Base-by-base conservation (phyloP, 2,797 vertebrate genomes). In the Uromys caudimaculatus region DNA sequence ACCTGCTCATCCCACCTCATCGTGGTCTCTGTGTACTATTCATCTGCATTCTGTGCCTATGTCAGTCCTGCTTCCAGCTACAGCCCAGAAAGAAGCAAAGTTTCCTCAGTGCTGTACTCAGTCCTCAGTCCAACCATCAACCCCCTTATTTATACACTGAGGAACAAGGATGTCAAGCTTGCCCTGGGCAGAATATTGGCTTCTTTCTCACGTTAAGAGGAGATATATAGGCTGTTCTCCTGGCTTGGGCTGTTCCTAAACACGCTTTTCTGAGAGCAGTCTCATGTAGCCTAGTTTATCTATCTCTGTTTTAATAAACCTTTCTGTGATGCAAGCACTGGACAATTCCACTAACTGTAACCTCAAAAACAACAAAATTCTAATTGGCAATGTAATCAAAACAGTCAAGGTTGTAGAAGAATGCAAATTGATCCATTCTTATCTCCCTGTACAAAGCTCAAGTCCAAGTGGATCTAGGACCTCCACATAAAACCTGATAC, bases 1-100 rank as follows among this genome's bases (percentile, higher is more conserved):
- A 82, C 90, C 27, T 91, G 38, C 29, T 91, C 89, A 2, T 71
- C 64, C 19, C 90, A 91, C 67, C 64, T 83, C 78, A 35, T 58
- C 0, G 64, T 83, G 67, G 64, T 83, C 13, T 83, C 29, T 60
- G 60, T 90, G 52, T 83, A 73, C 78, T 73, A 81, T 21, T 73
- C 54, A 0, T 81, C 90, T 21, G 54, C 60, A 29, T 95, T 32
- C 54, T 52, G 3, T 93, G 96, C 60, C 91, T 98, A n/a, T 47
- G 21, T 90, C 75, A 90, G 56, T 47, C 88, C 88, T 78, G 88
- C 88, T 47, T 90, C 73, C 56, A 79, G 76, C 47, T 67, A 79
- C 35, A 90, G 86, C 9, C 44, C 67, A 19, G 67, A 71, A 71
- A 71, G 67, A 38, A 71, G n/a, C 35, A 71, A 71, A 71, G 17